Base-by-base conservation (phyloP, 1,140 invertebrate genomes). In the Diuraphis noxia region DNA sequence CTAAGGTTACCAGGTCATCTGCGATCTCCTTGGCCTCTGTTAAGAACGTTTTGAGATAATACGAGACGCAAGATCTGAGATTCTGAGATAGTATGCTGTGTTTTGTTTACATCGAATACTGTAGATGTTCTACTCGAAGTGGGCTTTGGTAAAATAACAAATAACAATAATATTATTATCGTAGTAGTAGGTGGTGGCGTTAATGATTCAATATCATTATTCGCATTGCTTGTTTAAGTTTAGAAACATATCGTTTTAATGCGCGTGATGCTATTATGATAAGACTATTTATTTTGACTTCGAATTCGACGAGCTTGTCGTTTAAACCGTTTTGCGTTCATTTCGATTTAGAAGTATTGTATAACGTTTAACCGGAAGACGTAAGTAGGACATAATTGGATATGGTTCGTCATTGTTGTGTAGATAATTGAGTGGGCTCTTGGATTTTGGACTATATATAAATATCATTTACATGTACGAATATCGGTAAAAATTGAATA, bases 111-210 rank as follows among this genome's bases (percentile, higher is more conserved):
- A 79, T 79, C 19, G 4, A 63, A 10, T 10, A 4, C 56, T 17
- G 30, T 63, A 17, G 30, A 9, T 25, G 10, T 13, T 17, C 30
- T 72, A n/a, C 34, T n/a, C 13, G 30, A n/a, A n/a, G 56, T 72
- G 13, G 49, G 56, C 34, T 63, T 34, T n/a, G n/a, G 4, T 63
- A 17, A n/a, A 72, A 72, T 72, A 63, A 63, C 56, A 63, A 63
- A 63, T 63, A n/a, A 72, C n/a, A 72, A 72, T 72, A 72, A n/a
- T 72, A 72, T 63, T 63, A n/a, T 72, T n/a, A 72, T n/a, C 19
- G 46, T n/a, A 7, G 17, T 17, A 17, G 56, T 72, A 13, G 10
- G 30, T n/a, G 10, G 30, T n/a, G 13, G 13, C 56, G 72, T 79
- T 49, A 8, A 8, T 17, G 46, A n/a, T 8, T 79, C 21, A 36